phyloP scores from a whole-genome alignment of 2,797 vertebrate genomes.

The Pipistrellus pipistrellus region DNA sequence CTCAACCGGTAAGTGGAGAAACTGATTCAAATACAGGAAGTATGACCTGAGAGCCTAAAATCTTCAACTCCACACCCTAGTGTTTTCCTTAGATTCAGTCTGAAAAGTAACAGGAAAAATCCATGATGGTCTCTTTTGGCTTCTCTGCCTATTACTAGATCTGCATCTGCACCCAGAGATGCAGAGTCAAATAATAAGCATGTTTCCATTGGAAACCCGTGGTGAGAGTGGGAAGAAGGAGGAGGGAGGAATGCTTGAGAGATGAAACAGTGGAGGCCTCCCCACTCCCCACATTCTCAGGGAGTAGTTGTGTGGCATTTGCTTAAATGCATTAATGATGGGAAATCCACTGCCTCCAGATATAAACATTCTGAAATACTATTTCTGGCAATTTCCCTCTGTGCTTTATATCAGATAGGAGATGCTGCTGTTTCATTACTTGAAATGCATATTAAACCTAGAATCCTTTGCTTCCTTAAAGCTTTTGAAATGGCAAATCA shows the following conservation, averaged over 20 bases:
- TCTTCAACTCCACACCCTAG: background rate
- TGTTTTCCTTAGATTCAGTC: background rate
- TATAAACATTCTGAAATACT: background rate
- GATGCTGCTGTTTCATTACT: constrained; percentile 74
- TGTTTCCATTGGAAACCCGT: background rate
- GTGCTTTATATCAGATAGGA: constrained; percentile 66
- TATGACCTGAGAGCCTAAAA: background rate
- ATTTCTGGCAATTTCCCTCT: constrained; percentile 43
- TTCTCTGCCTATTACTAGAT: background rate
- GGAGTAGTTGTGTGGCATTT: background rate
- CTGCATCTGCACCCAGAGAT: background rate
- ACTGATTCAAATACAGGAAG: background rate
- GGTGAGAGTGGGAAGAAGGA: background rate
- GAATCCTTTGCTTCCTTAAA: constrained; percentile 55
- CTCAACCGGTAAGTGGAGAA: background rate
- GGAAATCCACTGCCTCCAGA: background rate
- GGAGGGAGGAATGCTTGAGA: rapidly evolving
- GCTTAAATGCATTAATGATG: background rate
- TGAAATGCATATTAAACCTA: constrained; percentile 58
- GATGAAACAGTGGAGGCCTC: background rate
- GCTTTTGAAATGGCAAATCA: constrained; percentile 58
- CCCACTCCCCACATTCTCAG: rapidly evolving
- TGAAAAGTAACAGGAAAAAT: background rate
- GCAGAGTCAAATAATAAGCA: background rate
- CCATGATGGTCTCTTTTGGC: background rate